These are phyloP conservation scores for Spicauda simplicius DNA, from an alignment of 2,888 invertebrate genomes.

Conservation along the genomic window DNA sequence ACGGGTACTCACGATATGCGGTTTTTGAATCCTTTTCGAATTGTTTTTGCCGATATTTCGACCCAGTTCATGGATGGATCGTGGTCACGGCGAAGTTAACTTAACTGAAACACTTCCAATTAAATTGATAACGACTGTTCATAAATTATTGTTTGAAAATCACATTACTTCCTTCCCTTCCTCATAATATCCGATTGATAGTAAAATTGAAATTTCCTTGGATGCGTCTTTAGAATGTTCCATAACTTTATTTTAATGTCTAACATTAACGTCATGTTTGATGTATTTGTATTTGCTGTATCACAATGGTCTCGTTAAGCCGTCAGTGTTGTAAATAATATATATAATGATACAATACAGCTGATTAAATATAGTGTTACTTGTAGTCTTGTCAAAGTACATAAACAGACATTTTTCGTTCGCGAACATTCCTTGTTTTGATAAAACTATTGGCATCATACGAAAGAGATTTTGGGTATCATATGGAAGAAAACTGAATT, in stretches of 20 bases:
- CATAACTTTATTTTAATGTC: constrained; percentile 14
- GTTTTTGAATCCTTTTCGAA: too few species aligned
- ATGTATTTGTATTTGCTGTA: constrained; percentile 29
- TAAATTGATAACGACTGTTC: too few species aligned
- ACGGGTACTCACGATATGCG: too few species aligned
- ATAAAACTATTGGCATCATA: too few species aligned
- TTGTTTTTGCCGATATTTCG: too few species aligned
- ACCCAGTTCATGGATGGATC: too few species aligned
- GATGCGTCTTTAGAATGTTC: constrained; percentile 13
- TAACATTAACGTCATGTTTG: constrained; percentile 24
- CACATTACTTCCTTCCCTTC: too few species aligned
- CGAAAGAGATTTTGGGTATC: too few species aligned
- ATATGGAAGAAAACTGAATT: too few species aligned
- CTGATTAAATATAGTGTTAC: constrained; percentile 15
- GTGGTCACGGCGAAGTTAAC: too few species aligned
- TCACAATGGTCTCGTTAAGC: constrained; percentile 31
- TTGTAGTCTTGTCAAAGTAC: neutral
- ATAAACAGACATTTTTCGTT: neutral
- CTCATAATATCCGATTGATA: neutral
- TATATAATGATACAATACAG: constrained; percentile 2
- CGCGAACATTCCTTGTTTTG: neutral
- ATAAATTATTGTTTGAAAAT: too few species aligned
- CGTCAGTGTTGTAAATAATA: constrained; percentile 13
- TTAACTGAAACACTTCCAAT: too few species aligned
- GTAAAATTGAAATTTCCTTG: neutral